Percentiles rank a stretch among this genome's conserved stretches.
These are phyloP conservation scores for Eulemur macaco DNA, from an alignment of 2,113 vertebrate genomes.

Conservation along the genomic window DNA sequence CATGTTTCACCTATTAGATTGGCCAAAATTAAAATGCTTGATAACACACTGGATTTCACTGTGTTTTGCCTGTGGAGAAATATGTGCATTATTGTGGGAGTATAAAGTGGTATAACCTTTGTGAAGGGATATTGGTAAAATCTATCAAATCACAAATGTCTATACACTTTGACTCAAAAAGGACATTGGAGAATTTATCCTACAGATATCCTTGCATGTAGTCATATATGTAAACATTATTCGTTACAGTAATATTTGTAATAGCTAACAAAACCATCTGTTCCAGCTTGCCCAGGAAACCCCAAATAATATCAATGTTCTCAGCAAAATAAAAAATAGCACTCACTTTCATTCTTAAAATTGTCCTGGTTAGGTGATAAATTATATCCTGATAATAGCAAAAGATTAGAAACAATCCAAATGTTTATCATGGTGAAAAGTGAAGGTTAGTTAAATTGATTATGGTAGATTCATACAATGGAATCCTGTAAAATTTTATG, in stretches of 20 bases:
- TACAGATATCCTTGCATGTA: neutral
- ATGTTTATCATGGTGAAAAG: neutral
- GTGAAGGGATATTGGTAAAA: neutral
- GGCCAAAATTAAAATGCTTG: neutral
- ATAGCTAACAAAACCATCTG: neutral
- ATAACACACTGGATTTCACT: neutral
- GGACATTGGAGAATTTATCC: neutral
- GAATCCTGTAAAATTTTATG: neutral
- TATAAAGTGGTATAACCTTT: neutral
- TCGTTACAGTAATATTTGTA: neutral
- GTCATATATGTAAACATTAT: neutral
- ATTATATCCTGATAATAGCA: neutral
- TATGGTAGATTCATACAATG: neutral
- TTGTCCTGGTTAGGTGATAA: neutral
- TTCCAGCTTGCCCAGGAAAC: neutral
- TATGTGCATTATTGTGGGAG: neutral
- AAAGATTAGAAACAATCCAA: neutral
- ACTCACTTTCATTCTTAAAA: neutral
- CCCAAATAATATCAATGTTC: neutral
- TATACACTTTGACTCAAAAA: neutral
- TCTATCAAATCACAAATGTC: neutral
- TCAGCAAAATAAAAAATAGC: neutral
- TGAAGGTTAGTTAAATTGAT: neutral
- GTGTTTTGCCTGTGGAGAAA: neutral
- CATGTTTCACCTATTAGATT: neutral